These are phyloP conservation scores for Nicator chloris DNA, from an alignment of 2,113 vertebrate species.

Conservation along the genomic window DNA sequence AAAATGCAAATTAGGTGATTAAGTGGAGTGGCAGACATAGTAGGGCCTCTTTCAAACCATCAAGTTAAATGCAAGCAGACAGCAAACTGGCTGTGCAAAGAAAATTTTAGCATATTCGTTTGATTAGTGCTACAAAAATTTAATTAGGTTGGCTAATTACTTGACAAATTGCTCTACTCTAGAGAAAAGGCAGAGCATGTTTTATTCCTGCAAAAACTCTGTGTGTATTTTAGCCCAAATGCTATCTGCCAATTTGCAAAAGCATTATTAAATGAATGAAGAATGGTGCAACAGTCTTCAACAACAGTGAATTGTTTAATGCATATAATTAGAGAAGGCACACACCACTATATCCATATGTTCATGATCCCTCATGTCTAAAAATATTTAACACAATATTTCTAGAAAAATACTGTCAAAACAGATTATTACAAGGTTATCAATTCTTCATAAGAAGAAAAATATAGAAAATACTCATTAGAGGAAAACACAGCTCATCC, in stretches of 20 bases:
- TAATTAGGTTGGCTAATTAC: constrained; percentile 97
- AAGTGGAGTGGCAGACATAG: constrained; percentile 96
- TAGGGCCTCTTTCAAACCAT: constrained; percentile 96
- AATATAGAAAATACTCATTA: constrained; percentile 59
- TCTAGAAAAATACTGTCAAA: constrained; percentile 70
- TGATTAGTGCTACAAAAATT: constrained; percentile 98
- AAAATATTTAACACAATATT: constrained; percentile 72
- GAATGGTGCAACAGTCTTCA: constrained; percentile 89
- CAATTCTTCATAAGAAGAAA: constrained; percentile 63
- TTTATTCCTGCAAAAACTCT: constrained; percentile 78
- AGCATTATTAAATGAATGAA: constrained; percentile 99
- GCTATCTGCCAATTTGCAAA: constrained; percentile 93
- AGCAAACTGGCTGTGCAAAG: constrained; percentile 91
- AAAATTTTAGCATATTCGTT: constrained; percentile 99
- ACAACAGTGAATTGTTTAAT: constrained; percentile 91
- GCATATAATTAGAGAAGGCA: constrained; percentile 86
- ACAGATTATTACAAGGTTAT: constrained; percentile 67
- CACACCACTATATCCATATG: constrained; percentile 82
- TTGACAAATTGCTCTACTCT: constrained; percentile 94
- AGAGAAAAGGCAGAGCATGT: constrained; percentile 83
- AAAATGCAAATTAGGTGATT: constrained; percentile 99
- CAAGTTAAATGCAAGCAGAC: constrained; percentile 98
- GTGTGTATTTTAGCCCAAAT: constrained; percentile 86
- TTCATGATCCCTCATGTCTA: constrained; percentile 61
- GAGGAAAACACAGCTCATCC: constrained; percentile 5